These are phyloP conservation scores for Venustaconcha ellipsiformis DNA, from an alignment of 1,140 invertebrate species.

Conservation along the genomic window DNA sequence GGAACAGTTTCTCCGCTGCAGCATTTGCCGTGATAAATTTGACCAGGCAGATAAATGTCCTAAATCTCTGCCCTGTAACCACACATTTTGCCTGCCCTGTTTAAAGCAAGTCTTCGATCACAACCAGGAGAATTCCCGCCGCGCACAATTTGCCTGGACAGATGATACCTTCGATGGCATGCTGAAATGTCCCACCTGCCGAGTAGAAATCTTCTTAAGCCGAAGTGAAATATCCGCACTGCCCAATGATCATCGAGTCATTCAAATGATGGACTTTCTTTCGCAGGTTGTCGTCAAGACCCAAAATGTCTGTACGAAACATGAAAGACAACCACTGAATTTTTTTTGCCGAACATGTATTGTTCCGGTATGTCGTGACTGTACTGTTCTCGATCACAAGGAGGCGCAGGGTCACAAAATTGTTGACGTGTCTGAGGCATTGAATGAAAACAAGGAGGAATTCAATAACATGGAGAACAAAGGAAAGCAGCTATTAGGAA, in stretches of 20 bases:
- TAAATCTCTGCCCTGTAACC: conserved; percentile 62
- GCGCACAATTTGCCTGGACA: conserved; percentile 40
- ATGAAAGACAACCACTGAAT: conserved; percentile 60
- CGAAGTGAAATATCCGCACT: conserved; percentile 52
- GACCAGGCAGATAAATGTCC: conserved; percentile 48
- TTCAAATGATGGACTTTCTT: conserved; percentile 65
- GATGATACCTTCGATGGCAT: conserved; percentile 51
- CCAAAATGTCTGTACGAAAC: conserved; percentile 59
- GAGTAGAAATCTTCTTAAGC: conserved; percentile 58
- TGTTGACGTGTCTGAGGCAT: conserved; percentile 54
- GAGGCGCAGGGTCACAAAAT: conserved; percentile 57
- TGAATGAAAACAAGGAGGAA: conserved; percentile 50
- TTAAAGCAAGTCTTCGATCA: conserved; percentile 58
- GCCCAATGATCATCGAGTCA: conserved; percentile 60
- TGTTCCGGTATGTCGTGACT: conserved; percentile 61
- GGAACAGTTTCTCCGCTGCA: conserved; percentile 60
- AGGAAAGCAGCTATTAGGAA: conserved; percentile 49
- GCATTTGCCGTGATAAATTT: conserved; percentile 59
- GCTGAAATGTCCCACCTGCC: conserved; percentile 63
- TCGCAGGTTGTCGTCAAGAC: conserved; percentile 50
- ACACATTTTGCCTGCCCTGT: conserved; percentile 59
- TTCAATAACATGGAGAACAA: conserved; percentile 55
- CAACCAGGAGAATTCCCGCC: conserved; percentile 42
- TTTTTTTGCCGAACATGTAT: conserved; percentile 64
- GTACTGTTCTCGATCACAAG: conserved; percentile 65